Base-by-base conservation (phyloP, 64 coral and sea anemone genomes). In the Montipora capricornis region DNA sequence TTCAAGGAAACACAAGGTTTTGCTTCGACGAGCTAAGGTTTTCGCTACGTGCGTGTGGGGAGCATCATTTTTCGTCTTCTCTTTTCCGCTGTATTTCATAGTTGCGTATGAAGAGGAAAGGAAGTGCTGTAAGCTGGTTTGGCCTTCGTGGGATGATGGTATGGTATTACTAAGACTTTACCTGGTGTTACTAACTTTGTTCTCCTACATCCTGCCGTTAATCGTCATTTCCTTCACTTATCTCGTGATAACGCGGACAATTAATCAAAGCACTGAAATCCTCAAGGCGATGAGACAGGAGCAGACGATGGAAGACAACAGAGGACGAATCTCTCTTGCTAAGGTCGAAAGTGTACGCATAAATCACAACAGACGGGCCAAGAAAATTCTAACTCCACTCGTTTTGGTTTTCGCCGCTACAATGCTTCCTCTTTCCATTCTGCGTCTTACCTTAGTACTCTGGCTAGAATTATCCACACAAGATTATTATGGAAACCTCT, bases 351-450 rank as follows among this genome's bases (percentile, higher is more conserved):
- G 69, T 47, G 64, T 89, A 66, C 80, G 87, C 17, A 52, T 94
- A 8, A 79, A 81, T 79, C 87, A 89, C 44, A 94, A 94, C 86
- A 94, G 89, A 48, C 70, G 88, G 81, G 92, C 87, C 5, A 89
- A 89, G 86, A 94, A 89, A 53, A 83, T 94, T 75, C 64, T 94
- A 17, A 94, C 92, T 26, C 92, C 92, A 8, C 26, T 94, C 44
- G 87, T 94, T 24, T 17, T 82, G 12, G 29, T 94, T 0, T 94
- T 94, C 71, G 92, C 86, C 15, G 51, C 82, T 12, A 82, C 92
- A 8, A 94, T 89, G 92, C 53, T 94, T 16, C 92, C 92, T 11
- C n/a, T 83, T 9, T 89, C 55, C 16, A 48, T 76, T 8, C 62
- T 94, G 19, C 86, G 87, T 22, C 73, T 94, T 15, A 80, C 57